A percentile compares a stretch with the other conserved stretches of the same genome.
Conservation (phyloP, 2,113 vertebrate genomes). For the Columbina picui region DNA sequence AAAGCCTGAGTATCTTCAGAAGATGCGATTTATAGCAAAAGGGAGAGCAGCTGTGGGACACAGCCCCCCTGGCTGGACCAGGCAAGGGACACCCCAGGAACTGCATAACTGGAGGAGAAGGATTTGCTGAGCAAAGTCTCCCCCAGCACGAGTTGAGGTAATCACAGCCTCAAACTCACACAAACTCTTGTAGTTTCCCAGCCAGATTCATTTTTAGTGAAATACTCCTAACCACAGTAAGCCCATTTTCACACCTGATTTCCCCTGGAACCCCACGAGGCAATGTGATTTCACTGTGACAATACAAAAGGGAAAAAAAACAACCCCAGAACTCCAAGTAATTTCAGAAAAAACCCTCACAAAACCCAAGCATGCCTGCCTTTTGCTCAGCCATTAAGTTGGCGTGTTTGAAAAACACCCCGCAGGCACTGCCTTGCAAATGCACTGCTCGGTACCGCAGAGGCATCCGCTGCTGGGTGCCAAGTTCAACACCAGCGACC, state of each 20-base stretch:
- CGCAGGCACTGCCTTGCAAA: not conserved
- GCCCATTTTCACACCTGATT: not conserved
- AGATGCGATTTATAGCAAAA: not conserved
- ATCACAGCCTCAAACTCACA: not conserved
- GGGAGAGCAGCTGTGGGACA: not conserved
- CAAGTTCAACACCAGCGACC: not conserved
- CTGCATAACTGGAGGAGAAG: not conserved
- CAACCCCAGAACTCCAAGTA: not conserved
- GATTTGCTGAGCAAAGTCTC: not conserved
- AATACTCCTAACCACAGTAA: not conserved
- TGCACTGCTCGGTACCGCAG: not conserved
- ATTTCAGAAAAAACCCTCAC: not conserved
- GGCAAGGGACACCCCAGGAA: not conserved
- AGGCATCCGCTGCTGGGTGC: not conserved
- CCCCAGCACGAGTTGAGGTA: not conserved
- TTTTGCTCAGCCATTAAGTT: not conserved
- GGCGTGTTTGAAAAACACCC: not conserved
- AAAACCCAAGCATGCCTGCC: not conserved
- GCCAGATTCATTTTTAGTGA: not conserved
- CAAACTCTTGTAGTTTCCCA: not conserved
- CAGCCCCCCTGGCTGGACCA: not conserved
- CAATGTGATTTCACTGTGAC: not conserved
- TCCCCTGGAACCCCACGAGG: fast-evolving
- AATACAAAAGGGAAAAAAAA: not conserved
- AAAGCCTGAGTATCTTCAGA: not conserved